Evolutionary conservation across 1,140 invertebrate genomes (phyloP), one percentile per base, ranked within the genome.

Genomic region (Bombus turneri): DNA sequence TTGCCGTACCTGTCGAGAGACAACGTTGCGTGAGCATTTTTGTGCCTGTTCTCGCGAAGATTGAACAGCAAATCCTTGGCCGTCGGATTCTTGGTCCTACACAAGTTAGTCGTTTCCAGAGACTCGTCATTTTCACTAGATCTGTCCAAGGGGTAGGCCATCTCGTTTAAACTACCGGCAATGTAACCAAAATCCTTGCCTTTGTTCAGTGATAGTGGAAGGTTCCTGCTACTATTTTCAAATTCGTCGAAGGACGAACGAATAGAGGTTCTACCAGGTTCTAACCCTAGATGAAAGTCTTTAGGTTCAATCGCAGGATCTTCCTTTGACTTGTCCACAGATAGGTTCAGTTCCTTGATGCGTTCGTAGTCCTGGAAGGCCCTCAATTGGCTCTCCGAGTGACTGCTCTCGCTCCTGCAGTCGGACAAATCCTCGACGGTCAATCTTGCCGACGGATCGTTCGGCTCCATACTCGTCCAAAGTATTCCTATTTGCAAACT

Each of bases 401-500:
- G 87, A 10, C 91, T 92, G 81, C 92, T 93, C 31, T 93, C 93
- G 78, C 92, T 93, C 82, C 94, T 94, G 53, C 92, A 93, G 62
- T 94, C 94, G 28, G 94, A 95, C 43, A 93, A 90, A n/a, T 95
- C 94, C 3, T 95, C 94, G n/a, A 89, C 90, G 12, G 90, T 92
- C 18, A 90, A 74, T 66, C 91, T 76, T 82, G 90, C 89, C 91
- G 90, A 92, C 79, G 93, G 90, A 66, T 94, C 92, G 62, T 76
- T 91, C n/a, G 91, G 83, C 80, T 95, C 93, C 94, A 95, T 95
- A 62, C 76, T 91, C 41, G 64, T 72, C 31, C 34, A 9, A 6
- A 31, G 3, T 37, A 13, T 13, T n/a, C 9, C 37, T 22, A 34
- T 10, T 59, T 10, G 10, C 18, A 25, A 22, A 13, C 4, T 62